These are phyloP conservation scores for Epinotia nisella DNA, from an alignment of 2,888 invertebrate species.

Conservation along the genomic window DNA sequence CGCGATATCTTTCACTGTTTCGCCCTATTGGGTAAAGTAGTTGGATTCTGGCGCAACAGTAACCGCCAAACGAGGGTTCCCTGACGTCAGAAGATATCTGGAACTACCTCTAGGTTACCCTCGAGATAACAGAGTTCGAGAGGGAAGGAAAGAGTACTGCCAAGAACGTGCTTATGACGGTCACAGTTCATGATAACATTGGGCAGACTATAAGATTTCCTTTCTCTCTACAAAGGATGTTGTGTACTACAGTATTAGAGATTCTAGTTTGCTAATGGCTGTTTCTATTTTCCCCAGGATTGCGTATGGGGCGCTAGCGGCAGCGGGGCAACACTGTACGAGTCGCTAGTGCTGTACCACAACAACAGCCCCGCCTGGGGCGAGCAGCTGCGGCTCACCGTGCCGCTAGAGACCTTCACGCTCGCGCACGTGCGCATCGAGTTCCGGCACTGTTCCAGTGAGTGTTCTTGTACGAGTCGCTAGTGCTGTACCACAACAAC, in stretches of 20 bases:
- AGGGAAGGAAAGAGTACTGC: too few species aligned
- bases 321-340: slow-evolving; percentile 89
- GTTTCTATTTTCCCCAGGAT: slow-evolving; percentile 69
- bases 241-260: background rate
- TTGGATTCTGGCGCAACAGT: too few species aligned
- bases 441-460: slow-evolving; percentile 97
- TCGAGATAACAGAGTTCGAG: too few species aligned
- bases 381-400: slow-evolving; percentile 93
- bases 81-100: background rate
- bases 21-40: too few species aligned
- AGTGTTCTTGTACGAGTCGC: slow-evolving; percentile 64
- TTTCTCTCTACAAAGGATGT: too few species aligned
- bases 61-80: background rate
- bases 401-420: slow-evolving; percentile 96
- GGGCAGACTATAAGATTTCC: too few species aligned
- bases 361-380: slow-evolving; percentile 97
- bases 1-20: background rate
- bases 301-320: slow-evolving; percentile 96
- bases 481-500: slow-evolving; percentile 85
- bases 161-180: too few species aligned
- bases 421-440: slow-evolving; percentile 96
- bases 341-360: slow-evolving; percentile 96
- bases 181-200: too few species aligned
- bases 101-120: too few species aligned
- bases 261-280: background rate